These are phyloP conservation scores for Chaunax sp. DNA, from an alignment of 2,797 vertebrate species.

Conservation along the genomic window DNA sequence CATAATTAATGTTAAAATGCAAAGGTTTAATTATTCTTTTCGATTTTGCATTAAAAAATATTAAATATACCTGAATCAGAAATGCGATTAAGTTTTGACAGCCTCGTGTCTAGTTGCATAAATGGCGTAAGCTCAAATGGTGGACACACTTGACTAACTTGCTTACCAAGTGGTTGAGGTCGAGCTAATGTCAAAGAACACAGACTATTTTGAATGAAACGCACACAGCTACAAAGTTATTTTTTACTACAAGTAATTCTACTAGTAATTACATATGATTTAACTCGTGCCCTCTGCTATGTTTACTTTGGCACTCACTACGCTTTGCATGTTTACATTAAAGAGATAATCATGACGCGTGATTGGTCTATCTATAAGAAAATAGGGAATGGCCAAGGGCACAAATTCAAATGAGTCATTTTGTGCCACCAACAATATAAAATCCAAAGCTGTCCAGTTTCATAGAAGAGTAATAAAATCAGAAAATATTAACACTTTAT, in stretches of 20 bases:
- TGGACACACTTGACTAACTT: constrained; percentile 9
- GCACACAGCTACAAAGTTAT: neutral
- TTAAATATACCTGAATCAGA: no score
- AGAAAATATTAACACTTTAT: neutral
- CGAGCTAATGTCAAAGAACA: no score
- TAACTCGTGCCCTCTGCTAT: neutral
- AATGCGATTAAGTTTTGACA: neutral
- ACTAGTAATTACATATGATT: neutral
- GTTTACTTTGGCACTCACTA: neutral
- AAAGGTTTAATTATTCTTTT: neutral
- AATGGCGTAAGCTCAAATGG: constrained; percentile 43
- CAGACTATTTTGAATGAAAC: neutral
- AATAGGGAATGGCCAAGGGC: neutral
- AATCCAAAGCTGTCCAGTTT: neutral
- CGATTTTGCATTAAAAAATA: neutral
- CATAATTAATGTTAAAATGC: neutral
- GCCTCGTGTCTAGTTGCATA: constrained; percentile 28
- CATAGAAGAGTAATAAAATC: neutral
- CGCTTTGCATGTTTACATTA: neutral
- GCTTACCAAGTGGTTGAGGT: no score
- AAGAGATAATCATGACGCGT: no score
- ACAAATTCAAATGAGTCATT: neutral
- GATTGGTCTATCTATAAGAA: neutral
- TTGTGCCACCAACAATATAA: neutral
- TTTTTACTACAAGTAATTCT: no score